A percentile compares a stretch with the other conserved stretches of the same genome.
phyloP scores from a whole-genome alignment of 1,140 invertebrate species.

The Druon quercuslanigerum region DNA sequence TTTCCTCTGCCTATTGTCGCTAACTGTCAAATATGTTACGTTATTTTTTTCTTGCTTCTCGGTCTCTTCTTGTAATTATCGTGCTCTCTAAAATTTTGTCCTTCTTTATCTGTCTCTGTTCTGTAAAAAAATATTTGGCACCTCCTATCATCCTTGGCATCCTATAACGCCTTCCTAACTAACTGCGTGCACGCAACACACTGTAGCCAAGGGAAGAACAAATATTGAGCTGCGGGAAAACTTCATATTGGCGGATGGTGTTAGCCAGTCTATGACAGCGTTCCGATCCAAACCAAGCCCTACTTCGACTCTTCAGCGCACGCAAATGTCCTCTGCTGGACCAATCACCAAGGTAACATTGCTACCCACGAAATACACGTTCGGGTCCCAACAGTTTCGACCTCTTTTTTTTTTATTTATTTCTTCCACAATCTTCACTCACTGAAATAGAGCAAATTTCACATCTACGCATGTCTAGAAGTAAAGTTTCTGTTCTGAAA shows the following conservation, averaged over 20 bases:
- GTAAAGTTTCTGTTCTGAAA: slow-evolving; percentile 7
- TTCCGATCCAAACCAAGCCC: slow-evolving; percentile 92
- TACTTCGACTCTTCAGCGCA: slow-evolving; percentile 81
- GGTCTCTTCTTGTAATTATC: background rate
- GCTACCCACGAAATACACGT: slow-evolving; percentile 40
- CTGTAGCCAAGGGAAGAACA: slow-evolving; percentile 97
- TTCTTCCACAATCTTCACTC: slow-evolving; percentile 33
- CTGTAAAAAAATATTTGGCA: slow-evolving; percentile 49
- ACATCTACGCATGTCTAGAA: slow-evolving; percentile 7
- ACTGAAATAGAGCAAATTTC: slow-evolving; percentile 1
- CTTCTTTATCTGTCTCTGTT: slow-evolving; percentile 41
- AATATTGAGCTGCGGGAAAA: slow-evolving; percentile 99
- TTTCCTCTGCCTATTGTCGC: slow-evolving; percentile 24
- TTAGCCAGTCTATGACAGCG: slow-evolving; percentile 97
- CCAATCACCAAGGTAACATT: slow-evolving; percentile 93
- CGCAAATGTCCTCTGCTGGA: slow-evolving; percentile 82
- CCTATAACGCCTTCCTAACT: slow-evolving; percentile 66
- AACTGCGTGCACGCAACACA: slow-evolving; percentile 77
- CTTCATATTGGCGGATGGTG: slow-evolving; percentile 98
- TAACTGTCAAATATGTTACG: slow-evolving; percentile 42
- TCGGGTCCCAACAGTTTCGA: slow-evolving; percentile 13
- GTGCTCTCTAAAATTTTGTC: slow-evolving; percentile 24
- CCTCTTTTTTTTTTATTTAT: slow-evolving; percentile 37
- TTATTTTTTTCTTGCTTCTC: slow-evolving; percentile 39
- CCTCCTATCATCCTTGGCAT: slow-evolving; percentile 55